Base-by-base conservation (phyloP, 2,888 invertebrate species). In the Drosophila helvetica region DNA sequence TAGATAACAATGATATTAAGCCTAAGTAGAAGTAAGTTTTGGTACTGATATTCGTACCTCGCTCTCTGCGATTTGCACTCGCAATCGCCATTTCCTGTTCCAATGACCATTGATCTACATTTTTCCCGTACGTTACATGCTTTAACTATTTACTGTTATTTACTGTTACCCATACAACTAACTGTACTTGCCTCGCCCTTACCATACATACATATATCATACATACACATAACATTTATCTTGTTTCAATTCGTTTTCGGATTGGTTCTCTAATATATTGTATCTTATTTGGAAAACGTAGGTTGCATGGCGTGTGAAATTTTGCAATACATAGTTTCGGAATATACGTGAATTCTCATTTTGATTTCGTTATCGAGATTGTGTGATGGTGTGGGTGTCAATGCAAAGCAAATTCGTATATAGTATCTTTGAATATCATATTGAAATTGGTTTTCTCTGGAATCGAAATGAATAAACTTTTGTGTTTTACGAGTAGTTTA, bases 1-100 rank as follows among this genome's bases (percentile, higher is more conserved):
- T 87, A 89, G 80, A 86, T 86, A 86, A 86, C 86, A 86, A 86
- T 89, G 85, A 85, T 86, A 76, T 88, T 86, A 89, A 89, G 87
- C 87, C 86, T 86, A 86, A 75, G 68, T 86, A 84, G 77, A 88
- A 86, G 74, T 84, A 81, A 75, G 73, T 84, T 76, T 63, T 76
- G 77, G 73, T 86, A 84, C 84, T 79, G 79, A 89, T 87, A 77
- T 87, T 76, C 59, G 57, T 57, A 67, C 38, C 68, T 78, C 80
- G 67, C 71, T 68, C 71, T 83, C 68, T 56, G 18, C 51, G 9
- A 25, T 30, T 54, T 47, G 54, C 58, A 65, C 81, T 79, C 66
- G 68, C 78, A 74, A 74, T 66, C 61, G 68, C 54, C 45, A n/a
- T 19, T 15, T 59, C 38, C 77, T 71, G 58, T 74, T 72, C 73